phyloP scores from a whole-genome alignment of 1,140 invertebrate species.

The Antheraea mylitta region DNA sequence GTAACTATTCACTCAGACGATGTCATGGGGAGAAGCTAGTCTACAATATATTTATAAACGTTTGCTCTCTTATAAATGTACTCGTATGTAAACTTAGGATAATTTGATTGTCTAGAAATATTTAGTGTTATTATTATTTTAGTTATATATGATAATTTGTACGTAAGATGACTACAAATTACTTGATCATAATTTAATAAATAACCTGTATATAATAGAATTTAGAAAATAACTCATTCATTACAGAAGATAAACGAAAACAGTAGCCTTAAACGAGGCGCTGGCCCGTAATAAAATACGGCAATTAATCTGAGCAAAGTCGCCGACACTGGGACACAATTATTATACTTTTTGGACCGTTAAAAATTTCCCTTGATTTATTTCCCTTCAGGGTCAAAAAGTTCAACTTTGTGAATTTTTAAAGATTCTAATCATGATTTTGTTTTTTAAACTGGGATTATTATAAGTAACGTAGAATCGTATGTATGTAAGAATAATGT shows the following conservation, averaged over 20 bases:
- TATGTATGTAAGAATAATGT: too few relatives aligned
- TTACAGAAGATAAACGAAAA: slow-evolving; percentile 16
- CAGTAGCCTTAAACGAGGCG: slow-evolving; percentile 15
- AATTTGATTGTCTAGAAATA: too few relatives aligned
- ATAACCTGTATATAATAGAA: neutral
- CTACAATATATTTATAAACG: too few relatives aligned
- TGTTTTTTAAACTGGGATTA: neutral
- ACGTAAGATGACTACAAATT: too few relatives aligned
- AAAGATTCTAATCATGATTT: neutral
- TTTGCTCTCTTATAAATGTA: too few relatives aligned
- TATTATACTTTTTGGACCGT: slow-evolving; percentile 29
- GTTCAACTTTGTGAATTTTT: slow-evolving; percentile 4
- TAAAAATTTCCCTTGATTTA: slow-evolving; percentile 27
- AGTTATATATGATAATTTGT: too few relatives aligned
- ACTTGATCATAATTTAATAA: neutral
- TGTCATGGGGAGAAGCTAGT: too few relatives aligned
- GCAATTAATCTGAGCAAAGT: slow-evolving; percentile 39
- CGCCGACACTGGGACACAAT: slow-evolving; percentile 28
- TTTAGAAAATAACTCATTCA: slow-evolving; percentile 7
- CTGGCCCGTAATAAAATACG: slow-evolving; percentile 34
- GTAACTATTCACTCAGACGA: too few relatives aligned
- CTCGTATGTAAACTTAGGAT: too few relatives aligned
- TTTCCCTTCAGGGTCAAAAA: slow-evolving; percentile 19
- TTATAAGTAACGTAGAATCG: neutral
- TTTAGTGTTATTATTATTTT: too few relatives aligned